These are phyloP conservation scores for Tineola bisselliella DNA, from an alignment of 2,888 invertebrate genomes.

Conservation along the genomic window DNA sequence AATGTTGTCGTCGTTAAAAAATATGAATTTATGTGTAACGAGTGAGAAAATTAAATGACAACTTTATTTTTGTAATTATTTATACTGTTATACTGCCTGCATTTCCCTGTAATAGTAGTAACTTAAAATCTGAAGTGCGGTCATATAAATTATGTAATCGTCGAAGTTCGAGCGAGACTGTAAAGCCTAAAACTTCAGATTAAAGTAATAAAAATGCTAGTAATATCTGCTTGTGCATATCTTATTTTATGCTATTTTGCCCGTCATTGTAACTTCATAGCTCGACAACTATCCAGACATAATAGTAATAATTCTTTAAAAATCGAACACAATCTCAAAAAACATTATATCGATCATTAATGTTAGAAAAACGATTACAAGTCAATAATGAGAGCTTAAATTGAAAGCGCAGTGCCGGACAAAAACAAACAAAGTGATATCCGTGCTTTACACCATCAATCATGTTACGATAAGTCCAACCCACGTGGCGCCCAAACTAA, in stretches of 20 bases:
- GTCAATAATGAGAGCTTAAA: slow-evolving; percentile 3
- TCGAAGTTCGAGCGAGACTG: too few species aligned
- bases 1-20: not conserved
- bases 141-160: too few species aligned
- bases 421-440: slow-evolving; percentile 19
- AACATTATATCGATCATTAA: not conserved
- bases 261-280: too few species aligned
- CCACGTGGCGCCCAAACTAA: slow-evolving; percentile 36
- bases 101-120: too few species aligned
- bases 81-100: too few species aligned
- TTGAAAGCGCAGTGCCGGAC: not conserved
- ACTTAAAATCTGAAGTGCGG: too few species aligned
- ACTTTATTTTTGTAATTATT: not conserved
- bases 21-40: not conserved
- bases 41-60: not conserved
- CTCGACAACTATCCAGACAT: too few species aligned
- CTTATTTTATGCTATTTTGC: too few species aligned
- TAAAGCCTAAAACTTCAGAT: too few species aligned
- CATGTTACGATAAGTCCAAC: slow-evolving; percentile 28
- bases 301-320: too few species aligned
- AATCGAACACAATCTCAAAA: slow-evolving; percentile 20
- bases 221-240: too few species aligned
- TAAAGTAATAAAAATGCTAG: too few species aligned
- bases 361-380: not conserved
- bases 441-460: slow-evolving; percentile 30